Evolutionary conservation across 2,888 invertebrate species (phyloP), one percentile per base, ranked within the genome.

Genomic region (Syritta pipiens): DNA sequence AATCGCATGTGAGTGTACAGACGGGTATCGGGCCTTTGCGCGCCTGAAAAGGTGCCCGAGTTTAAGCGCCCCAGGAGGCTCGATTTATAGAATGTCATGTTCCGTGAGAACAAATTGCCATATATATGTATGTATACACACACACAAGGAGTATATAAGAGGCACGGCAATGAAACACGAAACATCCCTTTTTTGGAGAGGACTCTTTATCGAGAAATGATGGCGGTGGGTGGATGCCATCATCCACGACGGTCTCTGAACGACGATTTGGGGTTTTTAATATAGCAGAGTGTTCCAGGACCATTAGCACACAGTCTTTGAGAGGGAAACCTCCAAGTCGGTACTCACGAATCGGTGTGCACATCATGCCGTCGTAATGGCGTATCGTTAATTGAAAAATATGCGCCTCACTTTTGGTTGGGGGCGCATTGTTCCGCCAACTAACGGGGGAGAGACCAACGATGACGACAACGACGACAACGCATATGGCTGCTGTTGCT

Each of bases 31-130:
- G 51, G 57, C 49, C 48, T 19, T 46, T 40, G 37, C 22, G 55
- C 22, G 35, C 59, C 46, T 48, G 19, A 19, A 65, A 59, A 77
- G 53, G 60, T 65, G 60, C 55, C 60, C 48, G 49, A 60, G 72
- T 49, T 67, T 72, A 72, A 72, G 65, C 77, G 77, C 60, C 72
- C 77, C 60, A 49, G 60, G 72, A 49, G 77, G 72, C 65, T 67
- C 72, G 77, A 60, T 79, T 79, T 79, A 79, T 79, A 79, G 72
- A 79, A 79, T 79, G 77, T 79, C 72, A 79, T 79, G 65, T 79
- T 72, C 60, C 67, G 72, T 79, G 55, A 72, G 72, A 69, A 79
- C 72, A 72, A 79, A 79, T 79, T 79, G 67, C 67, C 72, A 32
- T 49, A 28, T 32, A 28, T 37, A 48, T 10, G 7, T n/a, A 3